Percentiles rank a stretch among this genome's conserved stretches.
Evolutionary conservation across 2,113 vertebrate species (phyloP).

Genomic region (Sus scrofa): T2T-Sscrofa CM000819.6:20241001-20241500

Average conservation of each 20-base stretch:
- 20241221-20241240: neutral
- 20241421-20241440: neutral
- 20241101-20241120: neutral
- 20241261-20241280: slow-evolving; percentile 19
- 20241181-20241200: slow-evolving; percentile 1
- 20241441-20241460: neutral
- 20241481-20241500: neutral
- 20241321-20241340: neutral
- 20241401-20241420: neutral
- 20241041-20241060: neutral
- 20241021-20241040: neutral
- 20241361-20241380: neutral
- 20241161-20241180: neutral
- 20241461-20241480: neutral
- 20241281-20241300: neutral
- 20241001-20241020: neutral
- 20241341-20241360: neutral
- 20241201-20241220: neutral
- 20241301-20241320: neutral
- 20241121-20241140: neutral
- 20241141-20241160: neutral
- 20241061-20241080: neutral
- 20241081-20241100: neutral
- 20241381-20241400: neutral
- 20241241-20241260: slow-evolving; percentile 28